phyloP scores from a whole-genome alignment of 2,888 invertebrate species.

The Ypsolopha sequella region DNA sequence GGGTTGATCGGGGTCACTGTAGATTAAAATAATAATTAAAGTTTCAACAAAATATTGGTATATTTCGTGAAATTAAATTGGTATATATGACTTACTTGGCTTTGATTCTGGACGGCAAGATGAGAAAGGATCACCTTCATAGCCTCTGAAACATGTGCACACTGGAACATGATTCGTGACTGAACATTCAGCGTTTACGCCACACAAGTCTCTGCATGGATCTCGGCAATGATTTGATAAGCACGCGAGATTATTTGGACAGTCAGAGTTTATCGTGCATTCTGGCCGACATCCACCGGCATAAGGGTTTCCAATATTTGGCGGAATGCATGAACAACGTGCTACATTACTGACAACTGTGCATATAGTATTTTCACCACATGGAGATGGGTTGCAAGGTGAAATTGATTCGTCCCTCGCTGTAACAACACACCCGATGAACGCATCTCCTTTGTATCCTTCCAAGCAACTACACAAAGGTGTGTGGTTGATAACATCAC shows the following conservation, averaged over 20 bases:
- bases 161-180: slow-evolving; percentile 87
- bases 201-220: slow-evolving; percentile 88
- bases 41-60: background rate
- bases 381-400: slow-evolving; percentile 84
- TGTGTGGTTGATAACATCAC: slow-evolving; percentile 83
- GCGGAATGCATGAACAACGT: slow-evolving; percentile 88
- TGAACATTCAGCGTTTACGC: slow-evolving; percentile 83
- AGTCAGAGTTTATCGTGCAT: slow-evolving; percentile 86
- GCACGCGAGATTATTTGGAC: slow-evolving; percentile 82
- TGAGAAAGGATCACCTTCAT: slow-evolving; percentile 86
- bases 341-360: slow-evolving; percentile 76
- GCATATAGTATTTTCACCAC: slow-evolving; percentile 88
- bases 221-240: slow-evolving; percentile 87
- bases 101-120: slow-evolving; percentile 75
- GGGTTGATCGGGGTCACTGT: slow-evolving; percentile 59
- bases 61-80: background rate
- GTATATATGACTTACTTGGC: slow-evolving; percentile 58
- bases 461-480: slow-evolving; percentile 84
- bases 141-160: slow-evolving; percentile 83
- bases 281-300: slow-evolving; percentile 88
- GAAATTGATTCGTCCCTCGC: slow-evolving; percentile 52
- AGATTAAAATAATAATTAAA: slow-evolving; percentile 4
- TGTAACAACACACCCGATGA: slow-evolving; percentile 79
- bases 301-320: slow-evolving; percentile 90
- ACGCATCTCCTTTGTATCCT: slow-evolving; percentile 87